Evolutionary conservation across 1,140 invertebrate species (phyloP).

Genomic region (Gonatopus flavifemur): DNA sequence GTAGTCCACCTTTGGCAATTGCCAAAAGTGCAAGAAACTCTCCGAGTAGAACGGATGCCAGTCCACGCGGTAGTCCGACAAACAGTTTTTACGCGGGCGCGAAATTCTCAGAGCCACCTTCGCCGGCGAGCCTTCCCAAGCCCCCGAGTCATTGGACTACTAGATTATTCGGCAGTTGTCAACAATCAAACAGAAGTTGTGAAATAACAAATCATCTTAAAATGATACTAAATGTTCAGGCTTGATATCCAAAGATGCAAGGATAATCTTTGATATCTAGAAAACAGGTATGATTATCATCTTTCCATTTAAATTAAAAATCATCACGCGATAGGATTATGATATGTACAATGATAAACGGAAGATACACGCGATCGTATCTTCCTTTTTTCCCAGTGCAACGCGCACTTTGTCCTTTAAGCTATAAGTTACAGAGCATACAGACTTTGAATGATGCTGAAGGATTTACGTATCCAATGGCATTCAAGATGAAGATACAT

Average conservation of each 20-base stretch:
- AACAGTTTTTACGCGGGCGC: slow-evolving; percentile 63
- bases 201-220: slow-evolving; percentile 60
- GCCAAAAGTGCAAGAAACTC: slow-evolving; percentile 34
- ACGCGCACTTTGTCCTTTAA: slow-evolving; percentile 19
- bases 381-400: slow-evolving; percentile 22
- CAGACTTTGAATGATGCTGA: slow-evolving; percentile 27
- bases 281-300: slow-evolving; percentile 22
- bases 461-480: slow-evolving; percentile 44
- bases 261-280: slow-evolving; percentile 3
- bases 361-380: slow-evolving; percentile 2
- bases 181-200: slow-evolving; percentile 32
- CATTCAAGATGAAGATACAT: slow-evolving; percentile 52
- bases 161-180: slow-evolving; percentile 35
- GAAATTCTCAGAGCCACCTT: slow-evolving; percentile 65
- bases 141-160: slow-evolving; percentile 62
- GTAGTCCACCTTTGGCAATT: slow-evolving; percentile 37
- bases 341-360: slow-evolving; percentile 5
- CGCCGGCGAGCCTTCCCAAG: slow-evolving; percentile 62
- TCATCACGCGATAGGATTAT: slow-evolving; percentile 8
- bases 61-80: slow-evolving; percentile 52
- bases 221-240: slow-evolving; percentile 62
- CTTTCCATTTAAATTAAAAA: slow-evolving; percentile 10
- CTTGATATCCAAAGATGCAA: slow-evolving; percentile 46
- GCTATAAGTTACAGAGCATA: slow-evolving; percentile 20
- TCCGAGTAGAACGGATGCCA: slow-evolving; percentile 24